A percentile compares a stretch with the other conserved stretches of the same genome.
phyloP scores from a whole-genome alignment of 2,797 vertebrate species.

The Myotis myotis region DNA sequence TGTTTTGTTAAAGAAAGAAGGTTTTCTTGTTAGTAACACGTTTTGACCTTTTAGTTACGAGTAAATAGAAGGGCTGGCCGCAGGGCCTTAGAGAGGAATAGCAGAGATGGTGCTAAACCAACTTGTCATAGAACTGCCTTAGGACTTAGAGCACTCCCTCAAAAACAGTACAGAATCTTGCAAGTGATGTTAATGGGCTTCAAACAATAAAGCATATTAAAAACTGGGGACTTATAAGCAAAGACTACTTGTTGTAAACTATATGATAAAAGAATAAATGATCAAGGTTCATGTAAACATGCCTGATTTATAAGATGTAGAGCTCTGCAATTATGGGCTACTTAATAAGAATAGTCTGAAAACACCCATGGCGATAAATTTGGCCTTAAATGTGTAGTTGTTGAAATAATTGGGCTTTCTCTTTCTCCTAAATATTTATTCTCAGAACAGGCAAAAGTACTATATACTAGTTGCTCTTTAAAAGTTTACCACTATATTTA shows the following conservation, averaged over 20 bases:
- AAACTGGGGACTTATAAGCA: not conserved
- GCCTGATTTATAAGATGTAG: not conserved
- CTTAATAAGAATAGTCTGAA: not conserved
- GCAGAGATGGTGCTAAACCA: not conserved
- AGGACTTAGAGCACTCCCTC: not conserved
- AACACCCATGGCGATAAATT: not conserved
- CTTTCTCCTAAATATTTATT: not conserved
- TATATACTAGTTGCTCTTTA: not conserved
- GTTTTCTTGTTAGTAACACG: conserved; percentile 8
- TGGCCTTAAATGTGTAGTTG: not conserved
- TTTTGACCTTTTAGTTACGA: not conserved
- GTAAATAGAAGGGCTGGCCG: not conserved
- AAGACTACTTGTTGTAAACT: not conserved
- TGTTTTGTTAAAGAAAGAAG: not conserved
- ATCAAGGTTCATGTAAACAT: not conserved
- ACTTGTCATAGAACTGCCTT: not conserved
- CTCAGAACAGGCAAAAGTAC: not conserved
- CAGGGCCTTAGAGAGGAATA: not conserved
- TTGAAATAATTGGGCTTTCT: not conserved
- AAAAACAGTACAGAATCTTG: not conserved
- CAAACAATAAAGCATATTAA: not conserved
- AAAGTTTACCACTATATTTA: not conserved
- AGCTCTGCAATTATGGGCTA: not conserved
- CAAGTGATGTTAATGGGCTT: not conserved
- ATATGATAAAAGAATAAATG: not conserved